Evolutionary conservation across 2,113 vertebrate species (phyloP).

Genomic region (Ctenomys sociabilis): DNA sequence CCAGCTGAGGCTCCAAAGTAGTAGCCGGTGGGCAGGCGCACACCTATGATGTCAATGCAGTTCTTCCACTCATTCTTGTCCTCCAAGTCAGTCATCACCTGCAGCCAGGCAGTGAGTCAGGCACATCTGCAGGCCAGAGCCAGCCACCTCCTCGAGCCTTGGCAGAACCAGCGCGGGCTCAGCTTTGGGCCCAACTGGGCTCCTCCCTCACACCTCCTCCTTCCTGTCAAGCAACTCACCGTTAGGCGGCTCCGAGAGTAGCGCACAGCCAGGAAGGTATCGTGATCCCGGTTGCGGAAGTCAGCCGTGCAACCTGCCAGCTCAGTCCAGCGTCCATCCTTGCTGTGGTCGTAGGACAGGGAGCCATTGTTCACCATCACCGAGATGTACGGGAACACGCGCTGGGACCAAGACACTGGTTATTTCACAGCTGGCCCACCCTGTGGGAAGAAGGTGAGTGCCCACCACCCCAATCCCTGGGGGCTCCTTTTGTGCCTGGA

Average conservation of each 20-base stretch:
- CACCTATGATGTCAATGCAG: slow-evolving; percentile 96
- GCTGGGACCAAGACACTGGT: slow-evolving; percentile 83
- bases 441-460: not conserved
- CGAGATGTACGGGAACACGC: slow-evolving; percentile 96
- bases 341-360: slow-evolving; percentile 95
- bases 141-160: rapidly evolving
- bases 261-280: slow-evolving; percentile 97
- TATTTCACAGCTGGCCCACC: not conserved
- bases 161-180: not conserved
- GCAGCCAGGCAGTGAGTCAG: slow-evolving; percentile 40
- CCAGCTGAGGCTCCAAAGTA: slow-evolving; percentile 97
- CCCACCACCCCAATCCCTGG: not conserved
- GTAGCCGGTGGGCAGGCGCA: slow-evolving; percentile 97
- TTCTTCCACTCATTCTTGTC: slow-evolving; percentile 98
- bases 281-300: slow-evolving; percentile 94
- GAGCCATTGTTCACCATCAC: slow-evolving; percentile 99
- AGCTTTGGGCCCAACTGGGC: rapidly evolving
- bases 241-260: slow-evolving; percentile 97
- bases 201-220: rapidly evolving
- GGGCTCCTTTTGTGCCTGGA: not conserved
- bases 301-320: slow-evolving; percentile 95
- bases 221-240: slow-evolving; percentile 84
- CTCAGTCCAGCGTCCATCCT: slow-evolving; percentile 94
- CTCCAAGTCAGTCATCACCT: slow-evolving; percentile 98
- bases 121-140: not conserved